These are phyloP conservation scores for Lutjanus erythropterus DNA, from an alignment of 2,113 vertebrate genomes.

Conservation along the genomic window DNA sequence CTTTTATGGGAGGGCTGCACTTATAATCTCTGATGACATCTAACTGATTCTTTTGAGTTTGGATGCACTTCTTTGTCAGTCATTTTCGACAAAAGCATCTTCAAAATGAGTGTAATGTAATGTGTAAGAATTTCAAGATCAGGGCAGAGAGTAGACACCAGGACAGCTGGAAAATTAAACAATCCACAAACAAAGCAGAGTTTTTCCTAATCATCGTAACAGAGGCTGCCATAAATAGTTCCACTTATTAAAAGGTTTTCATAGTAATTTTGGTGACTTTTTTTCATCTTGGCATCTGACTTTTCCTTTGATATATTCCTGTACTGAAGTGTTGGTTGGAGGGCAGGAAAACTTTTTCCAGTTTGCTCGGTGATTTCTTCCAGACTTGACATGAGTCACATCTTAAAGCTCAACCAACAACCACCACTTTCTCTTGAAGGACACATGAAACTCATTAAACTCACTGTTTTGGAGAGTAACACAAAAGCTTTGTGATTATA, in stretches of 20 bases:
- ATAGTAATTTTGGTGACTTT: background rate
- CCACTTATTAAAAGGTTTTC: background rate
- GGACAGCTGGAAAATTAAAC: too few species aligned
- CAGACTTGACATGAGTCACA: constrained; percentile 59
- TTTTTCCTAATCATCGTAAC: too few species aligned
- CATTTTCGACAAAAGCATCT: background rate
- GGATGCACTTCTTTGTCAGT: background rate
- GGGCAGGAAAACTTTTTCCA: constrained; percentile 14
- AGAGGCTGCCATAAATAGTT: too few species aligned
- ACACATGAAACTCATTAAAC: constrained; percentile 18
- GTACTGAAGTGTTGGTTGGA: constrained; percentile 1
- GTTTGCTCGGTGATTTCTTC: constrained; percentile 36
- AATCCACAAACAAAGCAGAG: too few species aligned
- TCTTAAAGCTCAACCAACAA: constrained; percentile 39
- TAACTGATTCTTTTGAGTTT: background rate
- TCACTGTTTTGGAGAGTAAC: constrained; percentile 30
- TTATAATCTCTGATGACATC: background rate
- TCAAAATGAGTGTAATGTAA: background rate
- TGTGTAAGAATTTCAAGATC: background rate
- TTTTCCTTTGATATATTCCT: background rate
- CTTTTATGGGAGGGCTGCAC: background rate
- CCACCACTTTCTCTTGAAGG: constrained; percentile 14
- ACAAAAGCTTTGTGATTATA: constrained; percentile 1
- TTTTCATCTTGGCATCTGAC: too few species aligned
- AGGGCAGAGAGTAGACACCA: background rate